Conservation (phyloP, 2,797 vertebrate genomes). For the Simalia tracyae region DNA sequence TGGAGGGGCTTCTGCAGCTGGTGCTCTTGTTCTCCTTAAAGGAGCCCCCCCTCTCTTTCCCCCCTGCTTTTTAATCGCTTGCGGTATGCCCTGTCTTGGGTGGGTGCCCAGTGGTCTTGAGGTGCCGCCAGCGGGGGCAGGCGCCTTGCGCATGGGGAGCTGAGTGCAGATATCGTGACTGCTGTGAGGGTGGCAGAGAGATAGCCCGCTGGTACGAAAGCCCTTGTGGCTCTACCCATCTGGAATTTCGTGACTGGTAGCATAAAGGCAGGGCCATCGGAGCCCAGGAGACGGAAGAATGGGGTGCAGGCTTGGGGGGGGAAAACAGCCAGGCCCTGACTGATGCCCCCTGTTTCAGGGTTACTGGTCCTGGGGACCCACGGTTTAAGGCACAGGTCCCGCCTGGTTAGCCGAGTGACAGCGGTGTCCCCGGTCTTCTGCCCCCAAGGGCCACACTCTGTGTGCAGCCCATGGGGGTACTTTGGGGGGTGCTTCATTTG, state of each 20-base stretch:
- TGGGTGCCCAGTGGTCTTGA: neutral
- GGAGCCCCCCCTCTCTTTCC: accelerated
- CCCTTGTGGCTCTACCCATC: neutral
- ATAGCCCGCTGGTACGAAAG: neutral
- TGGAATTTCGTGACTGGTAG: neutral
- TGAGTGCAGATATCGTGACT: neutral
- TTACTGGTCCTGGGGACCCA: neutral
- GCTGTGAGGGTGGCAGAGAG: no score
- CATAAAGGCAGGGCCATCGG: neutral
- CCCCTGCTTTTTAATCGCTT: neutral
- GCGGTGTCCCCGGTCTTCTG: neutral
- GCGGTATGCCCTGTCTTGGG: neutral
- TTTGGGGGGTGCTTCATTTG: neutral
- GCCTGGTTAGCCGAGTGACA: neutral
- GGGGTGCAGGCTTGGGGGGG: neutral
- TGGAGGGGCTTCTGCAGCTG: neutral
- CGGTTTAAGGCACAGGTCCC: neutral
- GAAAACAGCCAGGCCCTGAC: neutral
- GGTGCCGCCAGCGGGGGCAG: neutral
- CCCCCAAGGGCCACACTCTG: neutral
- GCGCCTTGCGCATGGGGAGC: neutral
- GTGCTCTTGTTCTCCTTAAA: neutral
- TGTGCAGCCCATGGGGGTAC: neutral
- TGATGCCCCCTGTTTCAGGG: neutral
- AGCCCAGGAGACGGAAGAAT: neutral